Evolutionary conservation across 1,140 invertebrate species (phyloP), one percentile per base, ranked within the genome.

Genomic region (Nasonia vitripennis): DNA sequence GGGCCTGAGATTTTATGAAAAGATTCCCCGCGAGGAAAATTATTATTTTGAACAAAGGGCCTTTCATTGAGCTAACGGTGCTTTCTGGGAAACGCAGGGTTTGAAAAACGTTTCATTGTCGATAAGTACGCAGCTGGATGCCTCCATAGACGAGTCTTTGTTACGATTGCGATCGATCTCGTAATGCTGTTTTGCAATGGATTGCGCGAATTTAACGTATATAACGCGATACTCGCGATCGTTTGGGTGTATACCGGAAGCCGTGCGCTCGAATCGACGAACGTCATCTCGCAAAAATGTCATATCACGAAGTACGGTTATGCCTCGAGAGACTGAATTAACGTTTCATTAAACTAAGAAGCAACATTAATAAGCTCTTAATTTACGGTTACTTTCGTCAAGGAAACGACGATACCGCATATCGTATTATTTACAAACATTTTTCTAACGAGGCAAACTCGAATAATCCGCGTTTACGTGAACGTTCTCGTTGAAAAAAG

Each of bases 1-100:
- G 10, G 9, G 62, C 62, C 62, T 17, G 27, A 55, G 80, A 82
- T 82, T 82, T 74, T 62, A 37, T 82, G 70, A 62, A 74, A 74
- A 74, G 80, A 82, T 82, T 48, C 4, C n/a, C 1, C 27, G 2
- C 6, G 20, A 31, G 48, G 45, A 74, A 62, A 73, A 55, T 74
- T 73, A 62, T 73, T 51, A 74, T 74, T 71, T 55, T 7, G 27
- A 9, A 55, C 62, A 81, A 81, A 81, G 45, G 68, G 41, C 9
- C 41, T 81, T 73, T 71, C 45, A 70, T 70, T 31, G 20, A n/a
- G 75, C n/a, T 55, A 31, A 45, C 41, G n/a, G 37, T 23, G 34
- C 11, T 70, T 71, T 71, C 17, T 37, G n/a, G 34, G 41, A 73
- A 81, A 34, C 11, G 45, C 11, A 27, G 9, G 10, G 27, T 55